A percentile compares a stretch with the other conserved stretches of the same genome.
phyloP scores from a whole-genome alignment of 2,797 vertebrate species.

The Xiphophorus birchmanni region DNA sequence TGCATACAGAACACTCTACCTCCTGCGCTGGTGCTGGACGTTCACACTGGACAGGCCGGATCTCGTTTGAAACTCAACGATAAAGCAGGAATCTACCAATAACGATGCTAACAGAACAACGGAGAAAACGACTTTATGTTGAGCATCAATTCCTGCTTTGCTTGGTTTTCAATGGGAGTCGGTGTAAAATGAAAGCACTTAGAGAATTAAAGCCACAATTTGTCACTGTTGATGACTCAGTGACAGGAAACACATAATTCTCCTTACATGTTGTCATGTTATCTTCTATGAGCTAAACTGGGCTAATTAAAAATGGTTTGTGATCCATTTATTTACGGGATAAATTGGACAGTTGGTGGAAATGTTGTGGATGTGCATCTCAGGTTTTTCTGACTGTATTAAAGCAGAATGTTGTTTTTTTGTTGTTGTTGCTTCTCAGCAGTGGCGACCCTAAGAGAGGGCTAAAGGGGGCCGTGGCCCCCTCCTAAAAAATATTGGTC shows the following conservation, averaged over 20 bases:
- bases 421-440: neutral
- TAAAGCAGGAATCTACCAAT: neutral
- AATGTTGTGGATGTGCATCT: conserved; percentile 22
- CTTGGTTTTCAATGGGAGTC: neutral
- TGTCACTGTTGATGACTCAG: neutral
- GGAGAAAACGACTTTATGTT: neutral
- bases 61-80: neutral
- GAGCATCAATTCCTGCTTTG: neutral
- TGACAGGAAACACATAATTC: neutral
- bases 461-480: no score
- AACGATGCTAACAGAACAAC: neutral
- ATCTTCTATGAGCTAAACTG: neutral
- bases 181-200: neutral
- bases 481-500: no score
- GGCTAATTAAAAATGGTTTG: neutral
- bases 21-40: neutral
- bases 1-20: neutral
- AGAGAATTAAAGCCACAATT: neutral
- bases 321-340: neutral
- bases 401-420: neutral
- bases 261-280: neutral
- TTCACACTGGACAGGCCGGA: neutral
- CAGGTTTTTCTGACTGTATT: conserved; percentile 33
- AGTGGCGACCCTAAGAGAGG: no score
- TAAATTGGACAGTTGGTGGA: neutral